phyloP scores from a whole-genome alignment of 2,888 invertebrate species.

The Oscheius sp. region DNA sequence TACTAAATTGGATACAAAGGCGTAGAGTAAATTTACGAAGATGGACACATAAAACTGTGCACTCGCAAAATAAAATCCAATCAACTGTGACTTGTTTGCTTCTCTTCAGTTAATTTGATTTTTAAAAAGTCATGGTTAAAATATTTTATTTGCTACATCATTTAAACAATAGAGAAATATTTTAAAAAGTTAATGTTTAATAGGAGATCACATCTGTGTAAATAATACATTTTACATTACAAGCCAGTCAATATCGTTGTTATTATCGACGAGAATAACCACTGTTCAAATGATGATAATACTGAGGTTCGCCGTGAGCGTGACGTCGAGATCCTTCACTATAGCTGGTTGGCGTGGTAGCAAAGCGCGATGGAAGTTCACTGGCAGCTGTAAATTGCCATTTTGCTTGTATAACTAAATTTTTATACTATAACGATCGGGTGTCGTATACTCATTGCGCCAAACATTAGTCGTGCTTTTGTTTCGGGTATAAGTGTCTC shows the following conservation, averaged over 20 bases:
- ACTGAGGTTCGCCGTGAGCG: too few relatives aligned
- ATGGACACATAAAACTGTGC: too few relatives aligned
- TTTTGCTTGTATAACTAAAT: neutral
- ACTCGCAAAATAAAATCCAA: neutral
- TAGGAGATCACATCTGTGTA: conserved; percentile 1
- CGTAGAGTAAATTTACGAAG: too few relatives aligned
- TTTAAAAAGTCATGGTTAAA: neutral
- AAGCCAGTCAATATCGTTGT: neutral
- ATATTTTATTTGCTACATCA: too few relatives aligned
- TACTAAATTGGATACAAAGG: too few relatives aligned
- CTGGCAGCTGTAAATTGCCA: neutral
- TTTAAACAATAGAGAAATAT: neutral
- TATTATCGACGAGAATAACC: neutral
- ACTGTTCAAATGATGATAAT: neutral
- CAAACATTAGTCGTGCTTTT: neutral
- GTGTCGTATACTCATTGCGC: neutral
- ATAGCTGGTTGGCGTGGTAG: neutral
- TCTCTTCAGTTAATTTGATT: too few relatives aligned
- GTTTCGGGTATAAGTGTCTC: neutral
- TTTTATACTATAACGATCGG: neutral
- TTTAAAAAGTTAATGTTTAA: neutral
- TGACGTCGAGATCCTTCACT: neutral
- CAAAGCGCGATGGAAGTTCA: neutral
- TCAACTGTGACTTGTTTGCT: neutral
- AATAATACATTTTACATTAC: too few relatives aligned